Evolutionary conservation across 2,888 invertebrate genomes (phyloP).

Genomic region (Chelonus formosanus): DNA sequence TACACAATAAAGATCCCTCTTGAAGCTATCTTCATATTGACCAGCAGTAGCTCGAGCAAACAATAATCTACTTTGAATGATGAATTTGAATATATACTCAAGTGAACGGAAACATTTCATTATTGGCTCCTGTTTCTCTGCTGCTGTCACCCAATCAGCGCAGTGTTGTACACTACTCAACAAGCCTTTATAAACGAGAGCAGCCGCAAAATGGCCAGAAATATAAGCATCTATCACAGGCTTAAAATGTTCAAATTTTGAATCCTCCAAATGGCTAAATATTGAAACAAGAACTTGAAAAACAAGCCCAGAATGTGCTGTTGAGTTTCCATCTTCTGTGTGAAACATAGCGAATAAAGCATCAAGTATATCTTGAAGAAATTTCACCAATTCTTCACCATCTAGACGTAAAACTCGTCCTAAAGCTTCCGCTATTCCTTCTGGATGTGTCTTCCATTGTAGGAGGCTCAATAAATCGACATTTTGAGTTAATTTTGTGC

Average conservation of each 20-base stretch:
- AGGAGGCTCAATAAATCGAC: conserved; percentile 87
- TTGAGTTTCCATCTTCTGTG: conserved; percentile 90
- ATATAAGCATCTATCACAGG: conserved; percentile 95
- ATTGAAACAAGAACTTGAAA: conserved; percentile 93
- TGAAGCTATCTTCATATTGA: conserved; percentile 88
- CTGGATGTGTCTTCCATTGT: conserved; percentile 91
- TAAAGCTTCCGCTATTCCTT: conserved; percentile 85
- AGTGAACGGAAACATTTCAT: conserved; percentile 89
- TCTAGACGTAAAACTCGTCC: conserved; percentile 83
- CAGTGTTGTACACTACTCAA: conserved; percentile 90
- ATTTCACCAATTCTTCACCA: conserved; percentile 91
- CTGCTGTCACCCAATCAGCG: conserved; percentile 85
- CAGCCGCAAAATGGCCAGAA: conserved; percentile 92
- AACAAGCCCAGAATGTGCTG: conserved; percentile 88
- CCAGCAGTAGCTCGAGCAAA: conserved; percentile 89
- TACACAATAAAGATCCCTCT: conserved; percentile 82
- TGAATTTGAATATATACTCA: conserved; percentile 91
- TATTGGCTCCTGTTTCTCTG: conserved; percentile 88
- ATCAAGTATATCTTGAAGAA: conserved; percentile 92
- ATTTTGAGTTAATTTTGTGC: conserved; percentile 97
- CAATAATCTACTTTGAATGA: conserved; percentile 85
- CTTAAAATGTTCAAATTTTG: conserved; percentile 92
- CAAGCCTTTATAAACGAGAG: conserved; percentile 91
- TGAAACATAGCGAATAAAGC: conserved; percentile 93
- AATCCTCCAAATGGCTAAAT: conserved; percentile 88